Conservation (phyloP, 2,113 vertebrate genomes). For the Sterna hirundo region DNA sequence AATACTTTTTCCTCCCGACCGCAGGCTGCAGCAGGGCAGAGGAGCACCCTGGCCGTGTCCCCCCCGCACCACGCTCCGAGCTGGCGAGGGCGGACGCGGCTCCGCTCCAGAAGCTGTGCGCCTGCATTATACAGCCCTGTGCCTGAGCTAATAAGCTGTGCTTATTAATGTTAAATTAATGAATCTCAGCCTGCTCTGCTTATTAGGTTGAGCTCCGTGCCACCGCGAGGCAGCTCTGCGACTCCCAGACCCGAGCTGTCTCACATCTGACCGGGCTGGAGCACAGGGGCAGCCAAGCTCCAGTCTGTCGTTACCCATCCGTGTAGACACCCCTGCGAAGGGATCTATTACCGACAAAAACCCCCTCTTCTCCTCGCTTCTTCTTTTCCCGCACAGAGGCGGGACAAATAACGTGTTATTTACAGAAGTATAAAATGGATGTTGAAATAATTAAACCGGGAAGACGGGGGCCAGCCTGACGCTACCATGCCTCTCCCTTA, state of each 20-base stretch:
- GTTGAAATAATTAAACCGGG: slow-evolving; percentile 43
- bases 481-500: slow-evolving; percentile 63
- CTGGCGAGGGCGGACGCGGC: not conserved
- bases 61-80: not conserved
- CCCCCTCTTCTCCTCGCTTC: not conserved
- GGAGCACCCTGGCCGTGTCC: not conserved
- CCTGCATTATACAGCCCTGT: slow-evolving; percentile 34
- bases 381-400: not conserved
- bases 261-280: slow-evolving; percentile 53
- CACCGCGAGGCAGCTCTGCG: slow-evolving; percentile 54
- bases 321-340: not conserved
- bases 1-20: not conserved
- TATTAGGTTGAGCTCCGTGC: slow-evolving; percentile 62
- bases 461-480: slow-evolving; percentile 32
- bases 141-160: slow-evolving; percentile 62
- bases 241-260: slow-evolving; percentile 48
- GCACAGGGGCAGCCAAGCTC: slow-evolving; percentile 35
- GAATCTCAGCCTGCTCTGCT: slow-evolving; percentile 70
- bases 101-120: slow-evolving; percentile 41
- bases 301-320: not conserved
- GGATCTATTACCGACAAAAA: not conserved
- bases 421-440: slow-evolving; percentile 4
- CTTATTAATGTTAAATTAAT: slow-evolving; percentile 73
- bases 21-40: not conserved
- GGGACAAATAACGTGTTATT: not conserved